phyloP scores from a whole-genome alignment of 2,113 vertebrate genomes.

The Fregata magnificens region DNA sequence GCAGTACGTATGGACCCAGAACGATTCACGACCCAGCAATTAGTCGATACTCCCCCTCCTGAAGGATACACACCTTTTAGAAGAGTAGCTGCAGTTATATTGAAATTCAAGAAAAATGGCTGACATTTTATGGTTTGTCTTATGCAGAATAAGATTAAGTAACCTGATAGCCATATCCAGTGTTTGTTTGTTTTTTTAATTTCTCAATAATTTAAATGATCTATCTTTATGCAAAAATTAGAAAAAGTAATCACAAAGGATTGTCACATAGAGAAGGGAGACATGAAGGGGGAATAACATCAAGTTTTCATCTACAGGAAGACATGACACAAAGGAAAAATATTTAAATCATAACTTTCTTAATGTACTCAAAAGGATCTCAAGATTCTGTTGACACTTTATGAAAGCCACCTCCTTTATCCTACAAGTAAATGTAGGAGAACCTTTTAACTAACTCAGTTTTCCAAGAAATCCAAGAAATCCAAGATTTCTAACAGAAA shows the following conservation, averaged over 20 bases:
- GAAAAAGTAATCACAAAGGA: background rate
- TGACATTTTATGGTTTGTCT: background rate
- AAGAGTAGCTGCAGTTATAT: background rate
- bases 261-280: background rate
- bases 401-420: background rate
- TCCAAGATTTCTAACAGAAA: background rate
- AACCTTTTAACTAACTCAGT: background rate
- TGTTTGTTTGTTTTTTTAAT: background rate
- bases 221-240: background rate
- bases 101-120: background rate
- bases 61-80: background rate
- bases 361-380: background rate
- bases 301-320: background rate
- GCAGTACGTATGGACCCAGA: background rate
- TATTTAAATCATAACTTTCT: background rate
- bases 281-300: background rate
- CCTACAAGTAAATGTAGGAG: background rate
- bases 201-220: background rate
- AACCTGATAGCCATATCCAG: background rate
- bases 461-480: background rate
- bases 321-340: background rate
- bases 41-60: background rate
- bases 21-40: accelerated
- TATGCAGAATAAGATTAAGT: background rate
- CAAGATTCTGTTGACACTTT: background rate